Conservation (phyloP, 2,888 invertebrate genomes). For the Blera fallax region DNA sequence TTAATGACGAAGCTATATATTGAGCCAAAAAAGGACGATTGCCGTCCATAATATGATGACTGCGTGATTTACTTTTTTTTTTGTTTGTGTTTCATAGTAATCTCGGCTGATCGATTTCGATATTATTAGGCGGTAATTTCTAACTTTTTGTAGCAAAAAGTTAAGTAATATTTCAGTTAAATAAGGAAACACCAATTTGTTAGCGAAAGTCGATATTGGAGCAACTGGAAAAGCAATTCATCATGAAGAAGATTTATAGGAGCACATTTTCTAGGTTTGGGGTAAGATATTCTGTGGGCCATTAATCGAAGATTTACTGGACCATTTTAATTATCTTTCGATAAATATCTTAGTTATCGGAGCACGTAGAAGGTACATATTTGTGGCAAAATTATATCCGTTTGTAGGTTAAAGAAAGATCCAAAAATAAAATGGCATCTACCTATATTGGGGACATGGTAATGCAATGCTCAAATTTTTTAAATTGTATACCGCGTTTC, state of each 20-base stretch:
- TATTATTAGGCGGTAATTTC: constrained; percentile 31
- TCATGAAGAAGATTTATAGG: background rate
- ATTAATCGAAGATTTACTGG: no score
- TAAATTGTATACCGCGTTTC: no score
- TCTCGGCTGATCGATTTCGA: constrained; percentile 35
- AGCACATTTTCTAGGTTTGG: no score
- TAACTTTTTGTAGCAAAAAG: constrained; percentile 22
- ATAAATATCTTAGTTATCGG: no score
- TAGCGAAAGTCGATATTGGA: background rate
- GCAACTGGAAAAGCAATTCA: background rate
- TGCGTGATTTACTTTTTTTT: constrained; percentile 24
- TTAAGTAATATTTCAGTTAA: constrained; percentile 9
- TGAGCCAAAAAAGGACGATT: background rate
- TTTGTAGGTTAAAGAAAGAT: no score
- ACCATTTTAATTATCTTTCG: no score
- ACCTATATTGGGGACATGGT: no score
- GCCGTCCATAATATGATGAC: constrained; percentile 5
- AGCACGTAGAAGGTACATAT: no score
- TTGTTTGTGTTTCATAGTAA: constrained; percentile 11
- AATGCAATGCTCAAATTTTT: no score
- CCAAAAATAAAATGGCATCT: no score
- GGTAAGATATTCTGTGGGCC: no score
- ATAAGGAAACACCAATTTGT: background rate
- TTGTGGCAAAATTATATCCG: no score
- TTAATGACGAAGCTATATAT: constrained; percentile 24